Conservation (phyloP, 2,888 invertebrate genomes). For the Limenitis camilla region DNA sequence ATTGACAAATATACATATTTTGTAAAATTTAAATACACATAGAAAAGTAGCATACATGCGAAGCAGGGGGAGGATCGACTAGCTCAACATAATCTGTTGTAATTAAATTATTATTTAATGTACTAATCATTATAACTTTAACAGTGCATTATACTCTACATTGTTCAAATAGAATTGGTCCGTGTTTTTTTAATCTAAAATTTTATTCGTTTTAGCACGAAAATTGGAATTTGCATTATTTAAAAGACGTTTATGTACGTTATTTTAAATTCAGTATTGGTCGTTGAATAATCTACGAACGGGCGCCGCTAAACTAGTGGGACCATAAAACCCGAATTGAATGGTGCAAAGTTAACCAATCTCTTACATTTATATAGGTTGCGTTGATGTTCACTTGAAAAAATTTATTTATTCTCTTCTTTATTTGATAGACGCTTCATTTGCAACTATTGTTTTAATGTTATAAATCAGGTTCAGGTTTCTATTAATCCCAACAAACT, state of each 20-base stretch:
- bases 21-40: too few relatives aligned
- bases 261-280: constrained; percentile 12
- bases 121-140: too few relatives aligned
- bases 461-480: too few relatives aligned
- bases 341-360: constrained; percentile 6
- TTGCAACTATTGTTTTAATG: too few relatives aligned
- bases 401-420: constrained; percentile 1
- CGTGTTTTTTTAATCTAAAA: constrained; percentile 8
- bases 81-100: too few relatives aligned
- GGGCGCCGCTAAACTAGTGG: constrained; percentile 1
- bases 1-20: too few relatives aligned
- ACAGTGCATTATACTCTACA: not conserved
- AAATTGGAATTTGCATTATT: constrained; percentile 16
- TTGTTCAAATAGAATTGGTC: constrained; percentile 3
- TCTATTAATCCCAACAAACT: too few relatives aligned
- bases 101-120: too few relatives aligned
- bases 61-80: too few relatives aligned
- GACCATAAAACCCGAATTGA: constrained; percentile 2
- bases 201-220: constrained; percentile 5
- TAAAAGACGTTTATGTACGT: constrained; percentile 12
- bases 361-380: constrained; percentile 10
- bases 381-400: constrained; percentile 3
- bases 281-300: constrained; percentile 6
- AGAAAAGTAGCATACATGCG: too few relatives aligned
- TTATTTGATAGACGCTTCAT: not conserved